Conservation (phyloP, 2,888 invertebrate genomes). For the Cryptosula pallasiana region DNA sequence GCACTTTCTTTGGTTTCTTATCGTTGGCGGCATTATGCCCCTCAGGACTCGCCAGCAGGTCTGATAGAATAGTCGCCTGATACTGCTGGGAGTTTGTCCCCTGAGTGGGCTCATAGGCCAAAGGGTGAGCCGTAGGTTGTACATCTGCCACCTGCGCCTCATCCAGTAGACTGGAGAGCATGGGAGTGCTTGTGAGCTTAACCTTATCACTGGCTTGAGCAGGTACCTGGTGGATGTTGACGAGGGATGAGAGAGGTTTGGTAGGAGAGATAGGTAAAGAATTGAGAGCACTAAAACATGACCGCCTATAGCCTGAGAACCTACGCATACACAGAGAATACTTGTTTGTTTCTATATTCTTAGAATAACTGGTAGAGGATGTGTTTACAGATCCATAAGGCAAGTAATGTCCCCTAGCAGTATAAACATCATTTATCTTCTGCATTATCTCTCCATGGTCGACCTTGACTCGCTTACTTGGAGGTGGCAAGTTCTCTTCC, state of each 20-base stretch:
- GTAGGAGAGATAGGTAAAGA: not conserved
- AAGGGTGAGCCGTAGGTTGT: not conserved
- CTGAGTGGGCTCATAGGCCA: not conserved
- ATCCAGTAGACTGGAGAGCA: conserved; percentile 46
- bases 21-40: not conserved
- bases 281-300: conserved; percentile 50
- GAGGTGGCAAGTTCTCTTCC: conserved; percentile 8
- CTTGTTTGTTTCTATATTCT: conserved; percentile 24
- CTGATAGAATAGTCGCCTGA: conserved; percentile 1
- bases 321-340: conserved; percentile 17
- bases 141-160: conserved; percentile 27
- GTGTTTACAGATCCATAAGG: conserved; percentile 23
- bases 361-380: conserved; percentile 19
- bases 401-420: conserved; percentile 23
- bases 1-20: conserved; percentile 3
- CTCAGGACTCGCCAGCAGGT: conserved; percentile 16
- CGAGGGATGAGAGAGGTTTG: not conserved
- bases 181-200: conserved; percentile 39
- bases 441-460: conserved; percentile 31
- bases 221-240: not conserved
- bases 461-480: conserved; percentile 10
- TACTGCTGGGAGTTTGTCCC: not conserved
- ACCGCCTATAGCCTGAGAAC: conserved; percentile 22
- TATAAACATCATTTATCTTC: conserved; percentile 25
- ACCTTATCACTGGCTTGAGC: conserved; percentile 28